phyloP scores from a whole-genome alignment of 2,888 invertebrate species.

The Muschampia plurimacula region DNA sequence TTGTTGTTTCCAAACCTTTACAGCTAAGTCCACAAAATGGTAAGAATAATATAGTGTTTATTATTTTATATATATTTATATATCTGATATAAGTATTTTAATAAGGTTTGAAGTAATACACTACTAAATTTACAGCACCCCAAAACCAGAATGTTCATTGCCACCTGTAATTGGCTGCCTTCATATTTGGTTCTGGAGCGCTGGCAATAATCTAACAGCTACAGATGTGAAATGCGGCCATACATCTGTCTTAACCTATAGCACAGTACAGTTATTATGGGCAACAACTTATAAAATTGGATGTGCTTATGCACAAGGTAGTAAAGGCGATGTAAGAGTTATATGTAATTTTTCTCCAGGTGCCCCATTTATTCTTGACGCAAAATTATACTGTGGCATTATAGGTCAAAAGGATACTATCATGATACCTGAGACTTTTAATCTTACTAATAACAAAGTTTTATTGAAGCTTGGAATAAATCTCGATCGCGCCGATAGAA shows the following conservation, averaged over 20 bases:
- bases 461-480: conserved; percentile 19
- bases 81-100: not conserved
- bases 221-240: conserved; percentile 72
- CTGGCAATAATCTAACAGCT: conserved; percentile 56
- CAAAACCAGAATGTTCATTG: conserved; percentile 69
- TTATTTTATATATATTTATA: not conserved
- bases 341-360: conserved; percentile 76
- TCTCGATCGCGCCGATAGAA: not conserved
- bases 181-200: conserved; percentile 71
- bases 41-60: conserved; percentile 46
- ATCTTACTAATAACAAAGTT: not conserved
- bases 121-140: conserved; percentile 58
- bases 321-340: conserved; percentile 66
- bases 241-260: conserved; percentile 59
- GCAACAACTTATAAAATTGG: conserved; percentile 73
- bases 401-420: conserved; percentile 55
- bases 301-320: conserved; percentile 65
- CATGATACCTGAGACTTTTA: not conserved
- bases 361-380: conserved; percentile 65
- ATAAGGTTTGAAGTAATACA: conserved; percentile 3
- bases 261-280: conserved; percentile 73
- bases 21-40: conserved; percentile 55
- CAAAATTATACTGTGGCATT: conserved; percentile 69
- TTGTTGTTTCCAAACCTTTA: conserved; percentile 61
- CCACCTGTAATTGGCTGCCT: conserved; percentile 71